phyloP scores from a whole-genome alignment of 1,140 invertebrate genomes.

The Aculops lycopersici region DNA sequence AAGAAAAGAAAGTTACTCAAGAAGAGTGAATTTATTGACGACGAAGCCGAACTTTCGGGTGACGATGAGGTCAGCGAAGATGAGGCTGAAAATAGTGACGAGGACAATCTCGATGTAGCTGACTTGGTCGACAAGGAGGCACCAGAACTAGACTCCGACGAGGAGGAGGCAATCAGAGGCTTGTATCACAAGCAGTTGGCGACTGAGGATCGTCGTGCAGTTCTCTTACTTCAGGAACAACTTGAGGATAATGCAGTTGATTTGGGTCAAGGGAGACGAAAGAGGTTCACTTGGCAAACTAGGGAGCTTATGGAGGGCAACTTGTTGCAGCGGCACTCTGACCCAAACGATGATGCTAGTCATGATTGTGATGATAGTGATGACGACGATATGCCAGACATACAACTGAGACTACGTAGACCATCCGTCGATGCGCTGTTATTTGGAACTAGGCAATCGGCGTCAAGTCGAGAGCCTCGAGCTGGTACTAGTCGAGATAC shows the following conservation, averaged over 20 bases:
- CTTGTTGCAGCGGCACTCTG: background rate
- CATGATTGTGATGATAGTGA: background rate
- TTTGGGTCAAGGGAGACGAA: background rate
- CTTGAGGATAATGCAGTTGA: background rate
- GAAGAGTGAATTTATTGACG: constrained; percentile 33
- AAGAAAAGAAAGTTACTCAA: constrained; percentile 11
- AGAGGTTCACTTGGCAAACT: background rate
- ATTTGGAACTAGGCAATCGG: background rate
- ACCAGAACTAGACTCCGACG: background rate
- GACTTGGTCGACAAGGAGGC: background rate
- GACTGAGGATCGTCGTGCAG: background rate
- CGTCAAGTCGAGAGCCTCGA: background rate
- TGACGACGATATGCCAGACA: background rate
- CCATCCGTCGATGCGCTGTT: background rate
- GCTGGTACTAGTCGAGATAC: background rate
- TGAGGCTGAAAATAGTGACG: constrained; percentile 10
- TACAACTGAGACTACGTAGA: background rate
- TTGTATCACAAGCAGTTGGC: background rate
- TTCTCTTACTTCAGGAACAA: background rate
- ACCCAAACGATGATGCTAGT: background rate
- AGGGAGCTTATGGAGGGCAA: no score
- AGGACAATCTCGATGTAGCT: constrained; percentile 4
- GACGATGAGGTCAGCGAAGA: constrained; percentile 27
- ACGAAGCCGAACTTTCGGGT: constrained; percentile 52
- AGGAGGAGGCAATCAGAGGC: background rate